Percentiles rank a stretch among this genome's conserved stretches.
These are phyloP conservation scores for Chelidonichthys spinosus DNA, from an alignment of 2,797 vertebrate genomes.

Conservation along the genomic window DNA sequence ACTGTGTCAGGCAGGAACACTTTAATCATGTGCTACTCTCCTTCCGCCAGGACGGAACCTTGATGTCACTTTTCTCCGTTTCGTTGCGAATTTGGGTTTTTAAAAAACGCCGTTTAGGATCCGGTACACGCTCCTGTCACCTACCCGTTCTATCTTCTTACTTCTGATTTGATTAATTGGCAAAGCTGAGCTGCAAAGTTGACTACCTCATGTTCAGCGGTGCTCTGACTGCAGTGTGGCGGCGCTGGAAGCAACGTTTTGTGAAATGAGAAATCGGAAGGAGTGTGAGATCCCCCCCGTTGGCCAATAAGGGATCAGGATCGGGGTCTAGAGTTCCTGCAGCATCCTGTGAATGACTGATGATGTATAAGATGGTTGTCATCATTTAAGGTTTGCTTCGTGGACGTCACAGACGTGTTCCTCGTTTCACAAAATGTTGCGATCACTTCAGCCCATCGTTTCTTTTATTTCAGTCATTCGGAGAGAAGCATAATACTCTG, in stretches of 20 bases:
- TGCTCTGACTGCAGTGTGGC: conserved; percentile 41
- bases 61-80: conserved; percentile 41
- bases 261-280: conserved; percentile 23
- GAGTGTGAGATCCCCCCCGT: neutral
- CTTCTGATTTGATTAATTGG: conserved; percentile 26
- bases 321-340: neutral
- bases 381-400: neutral
- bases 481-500: conserved; percentile 44
- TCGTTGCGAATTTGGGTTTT: too few relatives aligned
- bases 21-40: conserved; percentile 7
- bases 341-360: neutral
- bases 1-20: conserved; percentile 55
- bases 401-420: conserved; percentile 27
- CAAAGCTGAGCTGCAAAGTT: conserved; percentile 46
- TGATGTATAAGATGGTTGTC: too few relatives aligned
- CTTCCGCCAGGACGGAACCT: conserved; percentile 16
- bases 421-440: conserved; percentile 30
- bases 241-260: conserved; percentile 25
- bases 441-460: conserved; percentile 2
- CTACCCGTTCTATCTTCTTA: neutral
- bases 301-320: neutral
- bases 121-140: too few relatives aligned
- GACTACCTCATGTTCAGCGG: conserved; percentile 71
- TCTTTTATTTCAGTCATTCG: neutral
- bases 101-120: too few relatives aligned